These are phyloP conservation scores for Notarius lentiginosus DNA, from an alignment of 2,113 vertebrate species.

Conservation along the genomic window DNA sequence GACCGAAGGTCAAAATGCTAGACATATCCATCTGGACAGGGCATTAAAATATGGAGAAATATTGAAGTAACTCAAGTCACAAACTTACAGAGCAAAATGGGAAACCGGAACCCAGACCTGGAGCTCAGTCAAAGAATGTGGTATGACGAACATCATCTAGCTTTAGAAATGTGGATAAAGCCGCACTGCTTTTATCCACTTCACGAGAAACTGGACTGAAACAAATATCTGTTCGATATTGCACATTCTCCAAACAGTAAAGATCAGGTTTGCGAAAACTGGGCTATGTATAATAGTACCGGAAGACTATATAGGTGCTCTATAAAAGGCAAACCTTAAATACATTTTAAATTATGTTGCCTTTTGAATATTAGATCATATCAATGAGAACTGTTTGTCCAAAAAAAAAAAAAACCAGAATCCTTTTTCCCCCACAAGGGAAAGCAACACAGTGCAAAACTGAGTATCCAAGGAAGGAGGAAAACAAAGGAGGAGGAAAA, in stretches of 20 bases:
- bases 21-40: neutral
- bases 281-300: neutral
- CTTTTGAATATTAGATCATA: neutral
- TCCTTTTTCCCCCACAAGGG: neutral
- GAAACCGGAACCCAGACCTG: neutral
- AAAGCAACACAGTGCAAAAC: neutral
- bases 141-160: neutral
- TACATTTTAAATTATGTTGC: neutral
- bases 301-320: neutral
- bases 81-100: neutral
- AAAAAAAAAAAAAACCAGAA: neutral
- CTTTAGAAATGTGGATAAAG: too few relatives aligned
- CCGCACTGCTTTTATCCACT: too few relatives aligned
- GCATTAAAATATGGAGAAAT: neutral
- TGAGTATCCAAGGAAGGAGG: slow-evolving; percentile 16
- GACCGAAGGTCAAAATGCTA: too few relatives aligned
- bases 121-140: neutral
- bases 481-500: neutral
- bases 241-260: neutral
- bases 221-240: too few relatives aligned
- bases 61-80: neutral
- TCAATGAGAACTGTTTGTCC: neutral
- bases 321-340: neutral
- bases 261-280: neutral
- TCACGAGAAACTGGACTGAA: too few relatives aligned